Percentiles rank a stretch among this genome's conserved stretches.
Evolutionary conservation across 2,888 invertebrate genomes (phyloP).

Genomic region (Thalpophila matura): DNA sequence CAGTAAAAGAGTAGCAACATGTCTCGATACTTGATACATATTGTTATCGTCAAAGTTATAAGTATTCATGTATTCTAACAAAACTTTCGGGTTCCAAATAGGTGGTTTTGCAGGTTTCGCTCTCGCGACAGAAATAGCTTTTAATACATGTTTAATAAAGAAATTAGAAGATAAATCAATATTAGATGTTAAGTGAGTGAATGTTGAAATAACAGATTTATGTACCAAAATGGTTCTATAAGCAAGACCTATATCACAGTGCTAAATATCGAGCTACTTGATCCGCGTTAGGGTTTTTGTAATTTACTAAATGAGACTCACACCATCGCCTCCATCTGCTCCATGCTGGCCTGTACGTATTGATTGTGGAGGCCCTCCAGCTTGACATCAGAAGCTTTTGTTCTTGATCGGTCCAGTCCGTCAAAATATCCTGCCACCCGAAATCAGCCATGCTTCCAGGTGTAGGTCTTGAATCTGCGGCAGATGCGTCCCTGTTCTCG

Average conservation of each 20-base stretch:
- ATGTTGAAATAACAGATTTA: background rate
- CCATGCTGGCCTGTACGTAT: slow-evolving; percentile 47
- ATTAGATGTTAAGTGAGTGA: background rate
- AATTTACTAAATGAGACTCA: background rate
- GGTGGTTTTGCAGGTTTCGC: background rate
- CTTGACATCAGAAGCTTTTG: slow-evolving; percentile 24
- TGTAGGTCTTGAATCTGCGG: slow-evolving; percentile 46
- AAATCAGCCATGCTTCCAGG: slow-evolving; percentile 64
- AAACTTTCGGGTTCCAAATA: background rate
- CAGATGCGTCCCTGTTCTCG: background rate
- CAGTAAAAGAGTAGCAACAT: slow-evolving; percentile 11
- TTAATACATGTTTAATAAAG: slow-evolving; percentile 1
- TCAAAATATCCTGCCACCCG: slow-evolving; percentile 51
- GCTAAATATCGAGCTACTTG: slow-evolving; percentile 46
- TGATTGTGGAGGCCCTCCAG: slow-evolving; percentile 36
- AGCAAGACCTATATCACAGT: slow-evolving; percentile 14
- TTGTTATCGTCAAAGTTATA: slow-evolving; percentile 1
- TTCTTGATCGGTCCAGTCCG: slow-evolving; percentile 50
- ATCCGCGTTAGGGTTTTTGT: background rate
- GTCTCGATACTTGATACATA: slow-evolving; percentile 16
- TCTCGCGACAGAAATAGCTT: background rate
- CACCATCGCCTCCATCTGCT: slow-evolving; percentile 4
- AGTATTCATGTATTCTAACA: background rate
- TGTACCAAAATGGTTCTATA: background rate
- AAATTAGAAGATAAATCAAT: background rate